A percentile compares a stretch with the other conserved stretches of the same genome.
These are phyloP conservation scores for Ceratina calcarata DNA, from an alignment of 1,140 invertebrate genomes.

Conservation along the genomic window DNA sequence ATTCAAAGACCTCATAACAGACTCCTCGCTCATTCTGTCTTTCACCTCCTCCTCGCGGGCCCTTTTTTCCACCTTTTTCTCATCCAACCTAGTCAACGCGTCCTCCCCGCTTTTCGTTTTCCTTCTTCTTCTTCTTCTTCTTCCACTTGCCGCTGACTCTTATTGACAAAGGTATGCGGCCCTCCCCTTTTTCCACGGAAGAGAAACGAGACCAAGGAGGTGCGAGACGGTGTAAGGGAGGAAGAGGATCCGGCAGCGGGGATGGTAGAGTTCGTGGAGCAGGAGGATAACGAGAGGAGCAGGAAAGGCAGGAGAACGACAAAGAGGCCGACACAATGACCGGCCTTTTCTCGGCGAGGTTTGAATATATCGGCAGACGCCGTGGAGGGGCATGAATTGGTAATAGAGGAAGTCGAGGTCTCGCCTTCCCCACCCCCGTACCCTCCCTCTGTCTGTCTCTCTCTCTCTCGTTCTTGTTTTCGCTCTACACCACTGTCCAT, in stretches of 20 bases:
- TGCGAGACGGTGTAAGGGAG: conserved; percentile 54
- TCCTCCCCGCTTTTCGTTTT: conserved; percentile 7
- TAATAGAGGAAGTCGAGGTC: conserved; percentile 68
- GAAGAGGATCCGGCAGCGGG: conserved; percentile 10
- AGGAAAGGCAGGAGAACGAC: conserved; percentile 57
- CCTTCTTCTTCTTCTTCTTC: conserved; percentile 13
- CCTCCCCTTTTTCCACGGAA: conserved; percentile 49
- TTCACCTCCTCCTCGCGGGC: conserved; percentile 13
- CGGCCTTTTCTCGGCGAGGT: conserved; percentile 66
- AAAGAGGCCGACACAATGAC: conserved; percentile 68
- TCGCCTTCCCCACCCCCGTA: conserved; percentile 29
- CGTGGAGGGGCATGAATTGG: conserved; percentile 66
- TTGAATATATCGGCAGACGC: conserved; percentile 65
- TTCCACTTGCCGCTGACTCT: conserved; percentile 25
- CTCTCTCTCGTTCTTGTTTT: not conserved
- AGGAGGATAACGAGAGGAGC: conserved; percentile 62
- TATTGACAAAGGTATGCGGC: conserved; percentile 62
- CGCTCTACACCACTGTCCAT: not conserved
- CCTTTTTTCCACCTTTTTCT: conserved; percentile 47
- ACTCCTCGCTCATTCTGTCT: conserved; percentile 60
- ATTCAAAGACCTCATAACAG: conserved; percentile 70
- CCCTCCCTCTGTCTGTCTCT: not conserved
- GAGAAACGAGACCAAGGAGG: conserved; percentile 53
- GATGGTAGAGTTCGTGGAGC: not conserved
- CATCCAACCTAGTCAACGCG: conserved; percentile 15